Evolutionary conservation across 2,888 invertebrate genomes (phyloP), one percentile per base, ranked within the genome.

Genomic region (Hymenopus coronatus): DNA sequence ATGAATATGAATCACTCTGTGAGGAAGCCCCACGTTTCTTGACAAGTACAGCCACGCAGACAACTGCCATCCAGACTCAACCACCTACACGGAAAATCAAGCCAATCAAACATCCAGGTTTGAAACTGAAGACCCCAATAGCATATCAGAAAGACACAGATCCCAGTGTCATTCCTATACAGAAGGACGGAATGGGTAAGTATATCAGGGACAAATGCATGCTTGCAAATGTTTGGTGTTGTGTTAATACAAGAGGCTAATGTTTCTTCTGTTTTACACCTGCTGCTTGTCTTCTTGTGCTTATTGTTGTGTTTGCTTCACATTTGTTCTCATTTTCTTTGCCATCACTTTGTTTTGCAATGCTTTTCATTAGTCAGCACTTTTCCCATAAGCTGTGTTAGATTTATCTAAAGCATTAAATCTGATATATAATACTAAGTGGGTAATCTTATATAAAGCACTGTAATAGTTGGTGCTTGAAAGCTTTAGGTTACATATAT

Each of bases 161-260:
- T 94, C 95, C 97, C 90, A 96, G 97, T 91, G 97, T 97, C 92
- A 96, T 98, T 93, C 98, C 98, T 88, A 96, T 98, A 92, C 96
- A 96, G 93, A 97, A 97, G 93, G 97, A 98, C 93, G 97, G 97
- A 93, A 98, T 97, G 94, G 97, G 98, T 97, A 94, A 95, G 95
- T 70, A 25, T 70, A 70, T 20, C 25, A 20, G 54, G 54, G 25
- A 20, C 1, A 70, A 20, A 70, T 70, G 54, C 54, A 70, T 70
- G 15, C 54, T 70, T 70, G 20, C 54, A 70, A 20, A 1, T 70
- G 1, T 15, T 2, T 70, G 12, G 54, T 70, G 20, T 70, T 20
- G 25, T 25, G 1, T 54, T 20, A 54, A 15, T 54, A 54, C 2
- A 54, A 3, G 4, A 70, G 15, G 54, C 54, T 70, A 25, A 20